phyloP scores from a whole-genome alignment of 1,140 invertebrate genomes.

The Procambarus clarkii region DNA sequence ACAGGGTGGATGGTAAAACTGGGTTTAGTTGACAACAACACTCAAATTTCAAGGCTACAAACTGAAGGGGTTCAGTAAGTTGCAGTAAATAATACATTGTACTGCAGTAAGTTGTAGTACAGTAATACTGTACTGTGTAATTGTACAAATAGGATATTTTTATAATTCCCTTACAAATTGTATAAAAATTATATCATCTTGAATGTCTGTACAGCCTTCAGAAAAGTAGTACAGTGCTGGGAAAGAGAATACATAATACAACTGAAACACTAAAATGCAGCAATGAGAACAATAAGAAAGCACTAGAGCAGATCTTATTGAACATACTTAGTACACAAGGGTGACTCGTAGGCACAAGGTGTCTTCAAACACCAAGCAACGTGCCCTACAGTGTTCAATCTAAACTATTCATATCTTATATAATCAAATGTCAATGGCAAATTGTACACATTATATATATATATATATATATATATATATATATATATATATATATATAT shows the following conservation, averaged over 20 bases:
- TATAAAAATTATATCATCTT: neutral
- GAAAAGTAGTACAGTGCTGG: neutral
- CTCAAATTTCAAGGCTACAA: no score
- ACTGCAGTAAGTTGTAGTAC: no score
- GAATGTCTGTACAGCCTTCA: neutral
- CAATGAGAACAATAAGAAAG: neutral
- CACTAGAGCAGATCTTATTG: neutral
- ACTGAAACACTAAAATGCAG: neutral
- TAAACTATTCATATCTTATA: neutral
- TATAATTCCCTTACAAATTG: neutral
- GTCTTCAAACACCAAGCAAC: neutral
- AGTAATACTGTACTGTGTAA: neutral
- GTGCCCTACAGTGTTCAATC: neutral
- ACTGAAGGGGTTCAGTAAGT: no score
- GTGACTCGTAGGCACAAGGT: neutral
- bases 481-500: conserved; percentile 23
- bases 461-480: conserved; percentile 16
- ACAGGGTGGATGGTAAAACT: neutral
- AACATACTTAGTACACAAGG: neutral
- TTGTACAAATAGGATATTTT: neutral
- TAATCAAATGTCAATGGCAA: neutral
- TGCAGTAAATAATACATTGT: no score
- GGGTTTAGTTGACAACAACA: neutral
- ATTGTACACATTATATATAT: neutral
- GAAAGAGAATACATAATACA: neutral